Evolutionary conservation across 1,140 invertebrate species (phyloP), one percentile per base, ranked within the genome.

Genomic region (Camponotus vicinus): DNA sequence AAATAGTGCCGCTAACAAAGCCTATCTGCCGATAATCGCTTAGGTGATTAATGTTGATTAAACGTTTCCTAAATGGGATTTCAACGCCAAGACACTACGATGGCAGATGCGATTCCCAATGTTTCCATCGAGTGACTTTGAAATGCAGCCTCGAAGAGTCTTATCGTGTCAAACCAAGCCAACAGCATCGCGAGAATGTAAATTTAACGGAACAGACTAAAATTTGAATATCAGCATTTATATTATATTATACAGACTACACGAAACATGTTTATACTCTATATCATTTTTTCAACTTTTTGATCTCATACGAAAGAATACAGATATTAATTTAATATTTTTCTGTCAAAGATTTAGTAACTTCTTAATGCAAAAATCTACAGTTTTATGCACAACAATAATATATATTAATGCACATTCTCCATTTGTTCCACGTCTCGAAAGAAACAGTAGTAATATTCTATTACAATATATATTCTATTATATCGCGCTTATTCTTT

Each of bases 41-140:
- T 32, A 61, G 32, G 34, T 76, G 45, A 87, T 87, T 85, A 84
- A 67, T 57, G 52, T 75, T 77, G 82, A 85, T 85, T 59, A 82
- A 1, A 85, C 73, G 18, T 85, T 71, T 87, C 71, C 71, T 85
- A 85, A 86, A 87, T 45, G 49, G 15, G 59, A 55, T 57, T 75
- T 55, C 52, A 37, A 37, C 40, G 18, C 49, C 63, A 52, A 75
- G 79, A 82, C 61, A 49, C 55, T 40, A 13, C 63, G 49, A 71
- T 70, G 67, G 67, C 15, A 21, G 67, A 52, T 59, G 67, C 59
- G 79, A 73, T 45, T 73, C 7, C 52, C 18, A 55, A 82, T 52
- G 52, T 82, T 73, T 73, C 79, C 79, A 57, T 80, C 37, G 66
- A 63, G 55, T 13, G 37, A 82, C 52, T 73, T 34, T 59, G 27